These are phyloP conservation scores for Flexamia atlantica DNA, from an alignment of 2,888 invertebrate species.

Conservation along the genomic window DNA sequence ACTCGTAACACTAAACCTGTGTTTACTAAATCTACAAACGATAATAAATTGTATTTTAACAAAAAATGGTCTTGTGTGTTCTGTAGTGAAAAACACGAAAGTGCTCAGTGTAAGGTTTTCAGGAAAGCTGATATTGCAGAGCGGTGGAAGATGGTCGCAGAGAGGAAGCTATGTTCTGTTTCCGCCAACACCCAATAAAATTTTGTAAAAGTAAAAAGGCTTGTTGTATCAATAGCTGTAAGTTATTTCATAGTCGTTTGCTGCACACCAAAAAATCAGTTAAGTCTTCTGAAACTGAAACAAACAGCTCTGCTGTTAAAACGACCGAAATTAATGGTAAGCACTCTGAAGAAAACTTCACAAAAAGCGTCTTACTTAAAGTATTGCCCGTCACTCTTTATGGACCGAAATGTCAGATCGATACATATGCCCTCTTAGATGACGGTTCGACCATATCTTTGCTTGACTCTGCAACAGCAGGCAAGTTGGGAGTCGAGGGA, in stretches of 20 bases:
- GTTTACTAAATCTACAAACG: background rate
- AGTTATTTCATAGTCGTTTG: conserved; percentile 6
- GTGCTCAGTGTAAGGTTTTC: background rate
- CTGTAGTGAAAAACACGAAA: background rate
- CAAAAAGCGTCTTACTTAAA: background rate
- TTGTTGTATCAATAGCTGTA: conserved; percentile 37
- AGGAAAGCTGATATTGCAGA: background rate
- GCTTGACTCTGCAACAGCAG: background rate
- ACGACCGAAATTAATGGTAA: conserved; percentile 4
- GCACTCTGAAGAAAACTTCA: background rate
- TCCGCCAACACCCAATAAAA: conserved; percentile 23
- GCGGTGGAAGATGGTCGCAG: conserved; percentile 15
- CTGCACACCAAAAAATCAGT: conserved; percentile 8
- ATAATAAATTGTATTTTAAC: background rate
- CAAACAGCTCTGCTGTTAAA: too few species aligned
- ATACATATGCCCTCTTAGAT: conserved; percentile 42
- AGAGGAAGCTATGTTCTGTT: background rate
- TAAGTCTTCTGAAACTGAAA: background rate
- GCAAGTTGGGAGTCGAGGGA: conserved; percentile 29
- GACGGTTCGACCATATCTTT: conserved; percentile 44
- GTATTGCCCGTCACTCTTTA: conserved; percentile 5
- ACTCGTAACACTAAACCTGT: background rate
- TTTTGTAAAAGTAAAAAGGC: conserved; percentile 38
- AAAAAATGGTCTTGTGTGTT: background rate
- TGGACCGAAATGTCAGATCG: conserved; percentile 16